phyloP scores from a whole-genome alignment of 2,113 vertebrate genomes.

The Oryzias melastigma region DNA sequence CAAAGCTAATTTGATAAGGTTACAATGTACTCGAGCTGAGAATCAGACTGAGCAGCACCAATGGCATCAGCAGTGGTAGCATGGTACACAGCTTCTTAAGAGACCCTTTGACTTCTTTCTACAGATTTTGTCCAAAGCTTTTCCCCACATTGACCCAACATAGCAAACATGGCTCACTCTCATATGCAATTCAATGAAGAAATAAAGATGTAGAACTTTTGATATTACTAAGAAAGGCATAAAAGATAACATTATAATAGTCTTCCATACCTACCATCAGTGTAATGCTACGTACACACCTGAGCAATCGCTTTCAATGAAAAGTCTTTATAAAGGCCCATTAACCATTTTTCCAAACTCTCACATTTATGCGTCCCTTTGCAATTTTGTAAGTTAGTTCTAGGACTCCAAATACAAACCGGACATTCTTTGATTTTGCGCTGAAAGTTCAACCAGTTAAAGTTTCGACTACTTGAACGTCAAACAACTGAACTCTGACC shows the following conservation, averaged over 20 bases:
- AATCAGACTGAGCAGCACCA: constrained; percentile 57
- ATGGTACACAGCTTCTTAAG: constrained; percentile 45
- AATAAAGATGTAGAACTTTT: background rate
- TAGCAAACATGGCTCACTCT: constrained; percentile 34
- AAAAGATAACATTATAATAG: constrained; percentile 56
- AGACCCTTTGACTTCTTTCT: constrained; percentile 35
- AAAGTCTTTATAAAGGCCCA: too few relatives aligned
- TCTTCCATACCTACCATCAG: constrained; percentile 47
- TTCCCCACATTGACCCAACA: constrained; percentile 43
- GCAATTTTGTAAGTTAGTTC: too few relatives aligned
- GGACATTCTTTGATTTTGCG: too few relatives aligned
- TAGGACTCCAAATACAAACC: too few relatives aligned
- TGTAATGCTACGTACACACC: constrained; percentile 48
- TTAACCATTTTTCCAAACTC: too few relatives aligned
- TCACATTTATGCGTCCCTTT: too few relatives aligned
- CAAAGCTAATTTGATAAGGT: constrained; percentile 79
- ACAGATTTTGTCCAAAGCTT: constrained; percentile 37
- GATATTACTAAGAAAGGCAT: constrained; percentile 4
- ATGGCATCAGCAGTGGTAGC: constrained; percentile 27
- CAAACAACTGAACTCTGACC: too few relatives aligned
- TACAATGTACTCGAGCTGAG: constrained; percentile 69
- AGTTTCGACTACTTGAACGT: too few relatives aligned
- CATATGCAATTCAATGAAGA: constrained; percentile 21
- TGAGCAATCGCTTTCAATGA: constrained; percentile 1
- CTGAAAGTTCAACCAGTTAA: too few relatives aligned